Evolutionary conservation across 1,140 invertebrate genomes (phyloP).

Genomic region (Caenorhabditis latens): DNA sequence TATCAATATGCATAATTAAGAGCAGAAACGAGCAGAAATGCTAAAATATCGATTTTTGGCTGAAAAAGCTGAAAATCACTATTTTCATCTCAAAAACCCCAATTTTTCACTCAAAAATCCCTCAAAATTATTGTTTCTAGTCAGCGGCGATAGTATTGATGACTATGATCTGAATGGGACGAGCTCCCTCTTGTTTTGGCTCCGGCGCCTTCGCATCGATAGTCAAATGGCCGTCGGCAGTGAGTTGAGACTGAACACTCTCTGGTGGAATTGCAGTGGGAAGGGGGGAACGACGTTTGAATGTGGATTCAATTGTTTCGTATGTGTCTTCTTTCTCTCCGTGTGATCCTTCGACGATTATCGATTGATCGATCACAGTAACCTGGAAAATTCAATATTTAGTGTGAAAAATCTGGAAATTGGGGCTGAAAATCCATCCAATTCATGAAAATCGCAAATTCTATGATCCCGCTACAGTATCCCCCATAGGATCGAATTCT

Average conservation of each 20-base stretch:
- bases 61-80: too few species aligned
- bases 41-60: too few species aligned
- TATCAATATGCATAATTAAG: too few species aligned
- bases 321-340: slow-evolving; percentile 67
- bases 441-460: too few species aligned
- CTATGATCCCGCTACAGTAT: too few species aligned
- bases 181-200: slow-evolving; percentile 58
- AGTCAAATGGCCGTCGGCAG: slow-evolving; percentile 62
- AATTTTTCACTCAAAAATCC: not conserved
- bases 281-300: slow-evolving; percentile 65
- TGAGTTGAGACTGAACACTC: slow-evolving; percentile 64
- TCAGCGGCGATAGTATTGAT: not conserved
- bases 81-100: too few species aligned
- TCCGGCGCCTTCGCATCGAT: slow-evolving; percentile 66
- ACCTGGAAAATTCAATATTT: slow-evolving; percentile 50
- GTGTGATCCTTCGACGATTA: slow-evolving; percentile 67
- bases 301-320: slow-evolving; percentile 61
- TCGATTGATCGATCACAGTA: slow-evolving; percentile 62
- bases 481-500: too few species aligned
- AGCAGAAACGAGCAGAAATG: too few species aligned
- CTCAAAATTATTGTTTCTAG: not conserved
- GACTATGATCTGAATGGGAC: slow-evolving; percentile 44
- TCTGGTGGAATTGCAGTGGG: slow-evolving; percentile 62
- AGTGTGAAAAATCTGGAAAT: not conserved
- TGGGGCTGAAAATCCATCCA: too few species aligned